Base-by-base conservation (phyloP, 1,140 invertebrate species). In the Monomorium pharaonis region DNA sequence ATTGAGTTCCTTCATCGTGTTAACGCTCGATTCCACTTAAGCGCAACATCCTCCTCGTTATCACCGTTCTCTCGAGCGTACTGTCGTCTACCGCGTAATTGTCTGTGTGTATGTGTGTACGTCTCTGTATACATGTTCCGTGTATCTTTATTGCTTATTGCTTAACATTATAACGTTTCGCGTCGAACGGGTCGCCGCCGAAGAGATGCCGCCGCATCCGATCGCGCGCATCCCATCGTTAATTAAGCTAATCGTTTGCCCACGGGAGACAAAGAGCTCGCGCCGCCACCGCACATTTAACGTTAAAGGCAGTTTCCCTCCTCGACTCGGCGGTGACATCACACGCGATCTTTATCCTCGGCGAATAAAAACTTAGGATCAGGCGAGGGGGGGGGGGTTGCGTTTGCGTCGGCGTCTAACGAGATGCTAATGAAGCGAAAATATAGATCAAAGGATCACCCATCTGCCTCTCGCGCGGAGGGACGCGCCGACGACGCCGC, bases 101-200 rank as follows among this genome's bases (percentile, higher is more conserved):
- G 47, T 60, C 51, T 63, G 16, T 90, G 63, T 62, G 37, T 24
- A 24, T 67, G 58, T 65, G 27, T 78, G 27, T 65, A 47, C 21
- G 51, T 89, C 51, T 89, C 65, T 62, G 84, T 88, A 87, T 89
- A 84, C 75, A 77, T 89, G 65, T 80, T 33, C 54, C 75, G 80
- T 87, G 86, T 88, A 81, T 74, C 84, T 89, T 93, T 93, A 94
- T 94, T 94, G 93, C 93, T 94, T 94, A 93, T 94, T 94, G 88
- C 91, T 94, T 94, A 77, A 87, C 63, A 83, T 89, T 89, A n/a
- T n/a, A 81, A 89, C 69, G 49, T 60, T 30, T n/a, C 62, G 65
- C 74, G 86, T 60, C 27, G 27, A 42, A 44, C 37, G 5, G 51
- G 21, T 77, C 33, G 37, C 33, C 84, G 58, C 42, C 42, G 51